Evolutionary conservation across 2,888 invertebrate species (phyloP), one percentile per base, ranked within the genome.

Genomic region (Aporophyla nigra): DNA sequence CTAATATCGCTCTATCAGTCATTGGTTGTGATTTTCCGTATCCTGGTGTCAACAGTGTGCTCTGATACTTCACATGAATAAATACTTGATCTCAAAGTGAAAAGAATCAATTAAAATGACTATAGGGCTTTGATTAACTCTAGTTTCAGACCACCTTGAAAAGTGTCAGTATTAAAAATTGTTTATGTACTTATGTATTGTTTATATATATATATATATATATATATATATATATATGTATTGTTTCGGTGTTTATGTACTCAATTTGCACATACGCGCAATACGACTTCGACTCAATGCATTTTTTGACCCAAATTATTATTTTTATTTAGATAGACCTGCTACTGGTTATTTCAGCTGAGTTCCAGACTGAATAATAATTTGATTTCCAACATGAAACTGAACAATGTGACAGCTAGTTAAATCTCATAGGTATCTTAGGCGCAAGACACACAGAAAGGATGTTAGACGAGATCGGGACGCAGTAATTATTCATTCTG

Each of bases 21-120:
- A 33, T 3, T 71, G 5, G 24, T 9, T 27, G 33, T 27, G 53
- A 61, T 51, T 61, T 80, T 53, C 62, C 80, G 53, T 9, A 61
- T 54, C 12, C 19, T 43, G n/a, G 40, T 71, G 46, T 51, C 9
- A n/a, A 24, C 21, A 10, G 27, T 19, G 19, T 67, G 21, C 33
- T 46, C 12, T 9, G 61, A 72, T 58, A 53, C 14, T 76, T 21
- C 24, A 53, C 51, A 12, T 6, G n/a, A 69, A 68, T 61, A 33
- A 33, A 7, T 53, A 46, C 33, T 51, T 10, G 33, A 51, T 21
- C 1, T 16, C 7, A n/a, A 66, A 40, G 9, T 19, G 19, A 1
- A 71, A 40, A 16, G 12, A 27, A 27, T 49, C 49, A 4, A 27
- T 33, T 12, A 21, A 21, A 12, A 27, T 43, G 24, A 40, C 40